Base-by-base conservation (phyloP, 1,140 invertebrate genomes). In the Mamestra configurata region DNA sequence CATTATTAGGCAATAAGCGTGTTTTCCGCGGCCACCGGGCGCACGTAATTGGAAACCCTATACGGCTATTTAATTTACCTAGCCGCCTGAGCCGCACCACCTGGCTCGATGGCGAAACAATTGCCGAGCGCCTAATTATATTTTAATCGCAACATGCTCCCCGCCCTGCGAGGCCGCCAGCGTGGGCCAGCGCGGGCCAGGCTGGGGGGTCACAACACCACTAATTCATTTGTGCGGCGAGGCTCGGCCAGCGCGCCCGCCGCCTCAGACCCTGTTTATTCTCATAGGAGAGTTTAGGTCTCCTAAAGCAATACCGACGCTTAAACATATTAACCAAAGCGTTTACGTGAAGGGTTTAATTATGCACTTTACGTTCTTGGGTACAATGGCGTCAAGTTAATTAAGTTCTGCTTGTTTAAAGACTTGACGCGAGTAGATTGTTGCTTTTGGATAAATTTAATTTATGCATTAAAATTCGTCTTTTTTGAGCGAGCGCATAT, bases 221-320 rank as follows among this genome's bases (percentile, higher is more conserved):
- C 89, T 93, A 94, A 93, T 92, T 93, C 91, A 93, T 93, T 93
- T 90, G 91, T 89, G 86, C 84, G 89, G 84, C 87, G 84, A 83
- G 86, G 85, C 87, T 84, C 85, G 88, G 79, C 90, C 88, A 84
- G 81, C 77, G 68, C 82, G 83, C 84, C 82, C 85, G 87, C 83
- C 84, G 86, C 82, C 87, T 88, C 86, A 77, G 82, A 88, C 86
- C 85, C 90, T 90, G 89, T 94, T 93, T 93, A 92, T 90, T 92
- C 93, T 94, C 93, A 92, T 92, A 94, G 93, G 91, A 94, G 92
- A 92, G 92, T 94, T 94, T 93, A 94, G 92, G 90, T 92, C 91
- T 92, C 87, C 89, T 90, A 90, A 93, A 94, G 91, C 92, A 90
- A 92, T 92, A 90, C 89, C 90, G 88, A 86, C 88, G 89, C 89